Conservation (phyloP, 2,797 vertebrate species). For the Acrossocheilus wenchowensis region DNA sequence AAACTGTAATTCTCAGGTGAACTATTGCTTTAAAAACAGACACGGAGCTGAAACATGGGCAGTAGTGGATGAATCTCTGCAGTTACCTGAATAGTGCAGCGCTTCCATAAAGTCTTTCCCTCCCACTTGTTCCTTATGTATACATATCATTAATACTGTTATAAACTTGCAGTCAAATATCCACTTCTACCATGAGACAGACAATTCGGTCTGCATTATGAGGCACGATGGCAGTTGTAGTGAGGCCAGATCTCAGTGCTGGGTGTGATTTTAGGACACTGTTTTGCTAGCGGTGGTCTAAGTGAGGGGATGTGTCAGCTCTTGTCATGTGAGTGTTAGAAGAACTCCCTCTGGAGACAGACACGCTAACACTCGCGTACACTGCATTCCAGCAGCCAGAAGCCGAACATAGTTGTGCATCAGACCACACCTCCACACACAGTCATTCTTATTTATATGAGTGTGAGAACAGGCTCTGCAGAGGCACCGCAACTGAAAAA, state of each 20-base stretch:
- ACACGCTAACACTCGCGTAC: conserved; percentile 57
- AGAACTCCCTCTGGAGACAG: conserved; percentile 61
- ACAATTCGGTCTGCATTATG: too few relatives aligned
- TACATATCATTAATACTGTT: neutral
- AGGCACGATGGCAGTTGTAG: neutral
- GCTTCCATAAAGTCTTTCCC: neutral
- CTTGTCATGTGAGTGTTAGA: conserved; percentile 55
- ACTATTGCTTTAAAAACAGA: neutral
- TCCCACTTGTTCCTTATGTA: neutral
- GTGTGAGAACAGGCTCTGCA: conserved; percentile 4
- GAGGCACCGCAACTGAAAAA: neutral
- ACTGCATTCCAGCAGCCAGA: conserved; percentile 72
- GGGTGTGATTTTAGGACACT: conserved; percentile 23
- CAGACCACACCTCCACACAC: conserved; percentile 37
- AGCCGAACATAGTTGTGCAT: conserved; percentile 63
- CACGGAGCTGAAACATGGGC: neutral
- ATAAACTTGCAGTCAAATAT: conserved; percentile 8
- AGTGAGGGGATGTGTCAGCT: conserved; percentile 50
- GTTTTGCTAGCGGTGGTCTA: conserved; percentile 33
- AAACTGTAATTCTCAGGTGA: neutral
- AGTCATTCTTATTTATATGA: conserved; percentile 37
- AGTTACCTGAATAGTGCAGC: neutral
- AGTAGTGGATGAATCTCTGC: neutral
- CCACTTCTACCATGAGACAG: neutral
- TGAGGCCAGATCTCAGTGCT: neutral